Evolutionary conservation across 2,113 vertebrate genomes (phyloP), one percentile per base, ranked within the genome.

Genomic region (Cephalophus harveyi): DNA sequence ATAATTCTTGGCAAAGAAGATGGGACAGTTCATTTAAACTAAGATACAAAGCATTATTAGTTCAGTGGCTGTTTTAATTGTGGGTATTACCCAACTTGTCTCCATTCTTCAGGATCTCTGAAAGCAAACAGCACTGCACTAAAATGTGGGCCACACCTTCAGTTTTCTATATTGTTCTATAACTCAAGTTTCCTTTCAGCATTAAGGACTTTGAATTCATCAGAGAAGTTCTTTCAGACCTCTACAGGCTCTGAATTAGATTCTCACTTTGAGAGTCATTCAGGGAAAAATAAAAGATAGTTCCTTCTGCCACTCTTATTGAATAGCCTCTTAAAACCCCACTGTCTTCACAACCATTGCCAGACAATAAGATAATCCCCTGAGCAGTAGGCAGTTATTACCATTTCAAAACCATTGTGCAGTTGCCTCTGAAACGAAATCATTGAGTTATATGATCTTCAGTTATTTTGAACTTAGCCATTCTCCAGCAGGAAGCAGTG

Each of bases 361-460:
- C 97, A 98, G 98, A 98, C 98, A 98, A 90, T 43, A 40, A 98
- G 91, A 91, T 98, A 89, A 96, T 96, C 92, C 96, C 55, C 40
- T 85, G 91, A 98, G 96, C 96, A 98, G 89, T 71, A 82, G 96
- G 87, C 96, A 98, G 76, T 98, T 98, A 97, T 54, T 91, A 94
- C 92, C 96, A 81, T 98, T 98, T 98, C 96, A 97, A 97, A 96
- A 54, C 96, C 95, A 97, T 96, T 98, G 96, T 97, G 95, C 92
- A 81, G 82, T 71, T 89, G 88, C 87, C 67, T 82, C 78, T 95
- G 94, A 89, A 94, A 97, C 9, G 10, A 94, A 97, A 89, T 94
- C 97, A 84, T 3, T 54, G 82, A 50, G 85, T 89, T 95, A 74
- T 46, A 87, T 64, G 83, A 94, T 87, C 86, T 89, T 95, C 89